Conservation (phyloP, 2,113 vertebrate genomes). For the Atlantisia rogersi region DNA sequence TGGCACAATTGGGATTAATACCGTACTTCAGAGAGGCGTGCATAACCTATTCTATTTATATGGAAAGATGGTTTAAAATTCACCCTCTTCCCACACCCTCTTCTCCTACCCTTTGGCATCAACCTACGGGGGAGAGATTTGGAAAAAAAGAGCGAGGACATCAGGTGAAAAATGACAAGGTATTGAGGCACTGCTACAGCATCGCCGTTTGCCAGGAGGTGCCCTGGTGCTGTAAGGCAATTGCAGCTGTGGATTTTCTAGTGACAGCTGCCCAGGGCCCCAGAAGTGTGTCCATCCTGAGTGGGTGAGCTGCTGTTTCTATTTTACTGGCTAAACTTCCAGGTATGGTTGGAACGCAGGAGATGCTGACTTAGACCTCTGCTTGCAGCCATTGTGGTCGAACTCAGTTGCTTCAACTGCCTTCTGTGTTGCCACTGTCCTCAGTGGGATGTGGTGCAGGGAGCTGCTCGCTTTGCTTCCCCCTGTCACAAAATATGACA, state of each 20-base stretch:
- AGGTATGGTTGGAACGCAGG: background rate
- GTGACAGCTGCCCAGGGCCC: background rate
- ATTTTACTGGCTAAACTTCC: background rate
- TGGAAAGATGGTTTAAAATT: conserved; percentile 40
- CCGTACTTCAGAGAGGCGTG: conserved; percentile 19
- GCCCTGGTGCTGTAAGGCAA: accelerated
- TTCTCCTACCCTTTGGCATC: conserved; percentile 9
- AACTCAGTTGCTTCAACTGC: background rate
- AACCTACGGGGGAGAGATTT: background rate
- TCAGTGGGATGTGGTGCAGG: too few species aligned
- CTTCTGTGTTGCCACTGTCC: background rate
- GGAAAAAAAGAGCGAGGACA: background rate
- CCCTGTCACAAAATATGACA: accelerated
- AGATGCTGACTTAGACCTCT: background rate
- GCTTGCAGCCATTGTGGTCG: background rate
- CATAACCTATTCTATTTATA: conserved; percentile 40
- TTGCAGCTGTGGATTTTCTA: background rate
- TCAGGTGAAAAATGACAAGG: background rate
- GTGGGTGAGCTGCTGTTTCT: accelerated
- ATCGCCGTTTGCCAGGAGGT: accelerated
- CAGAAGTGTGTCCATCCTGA: background rate
- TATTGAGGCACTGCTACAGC: background rate
- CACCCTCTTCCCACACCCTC: background rate
- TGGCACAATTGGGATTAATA: conserved; percentile 74
- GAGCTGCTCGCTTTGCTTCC: background rate